Percentiles rank a stretch among this genome's conserved stretches.
These are phyloP conservation scores for Cataglyphis cursor DNA, from an alignment of 2,888 invertebrate genomes.

Conservation along the genomic window DNA sequence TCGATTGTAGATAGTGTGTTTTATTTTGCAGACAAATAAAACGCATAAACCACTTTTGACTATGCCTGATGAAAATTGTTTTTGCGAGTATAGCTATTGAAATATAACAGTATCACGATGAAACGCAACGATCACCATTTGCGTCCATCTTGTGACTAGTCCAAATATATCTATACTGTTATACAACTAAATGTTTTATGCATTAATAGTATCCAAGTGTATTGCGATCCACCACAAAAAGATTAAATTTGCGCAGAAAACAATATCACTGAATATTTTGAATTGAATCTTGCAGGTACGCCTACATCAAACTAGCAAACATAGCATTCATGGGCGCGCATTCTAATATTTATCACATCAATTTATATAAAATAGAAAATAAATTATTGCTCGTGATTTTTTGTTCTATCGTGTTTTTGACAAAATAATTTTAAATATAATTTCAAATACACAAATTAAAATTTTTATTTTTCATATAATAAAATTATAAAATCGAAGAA, in stretches of 20 bases:
- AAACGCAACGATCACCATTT: conserved; percentile 32
- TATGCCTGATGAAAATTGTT: conserved; percentile 8
- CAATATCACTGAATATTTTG: conserved; percentile 7
- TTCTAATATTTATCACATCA: background rate
- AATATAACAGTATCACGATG: conserved; percentile 33
- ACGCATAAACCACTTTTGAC: background rate
- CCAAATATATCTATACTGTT: conserved; percentile 19
- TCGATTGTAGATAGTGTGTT: background rate
- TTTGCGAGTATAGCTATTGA: conserved; percentile 42
- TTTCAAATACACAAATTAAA: background rate
- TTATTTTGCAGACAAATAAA: background rate
- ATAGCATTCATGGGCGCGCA: background rate
- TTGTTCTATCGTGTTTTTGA: background rate
- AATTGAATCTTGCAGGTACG: conserved; percentile 12
- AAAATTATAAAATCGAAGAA: background rate
- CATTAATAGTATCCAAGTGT: conserved; percentile 20
- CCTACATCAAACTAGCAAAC: conserved; percentile 10
- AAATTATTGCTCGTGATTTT: background rate
- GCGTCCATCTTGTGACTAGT: background rate
- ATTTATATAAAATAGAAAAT: background rate
- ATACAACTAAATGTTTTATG: conserved; percentile 42
- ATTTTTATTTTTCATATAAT: background rate
- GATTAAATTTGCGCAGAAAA: background rate
- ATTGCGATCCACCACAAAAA: background rate
- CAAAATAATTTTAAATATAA: conserved; percentile 9